Evolutionary conservation across 23 tunicate species (phyloP).

Genomic region (Halocynthia aurantium): DNA sequence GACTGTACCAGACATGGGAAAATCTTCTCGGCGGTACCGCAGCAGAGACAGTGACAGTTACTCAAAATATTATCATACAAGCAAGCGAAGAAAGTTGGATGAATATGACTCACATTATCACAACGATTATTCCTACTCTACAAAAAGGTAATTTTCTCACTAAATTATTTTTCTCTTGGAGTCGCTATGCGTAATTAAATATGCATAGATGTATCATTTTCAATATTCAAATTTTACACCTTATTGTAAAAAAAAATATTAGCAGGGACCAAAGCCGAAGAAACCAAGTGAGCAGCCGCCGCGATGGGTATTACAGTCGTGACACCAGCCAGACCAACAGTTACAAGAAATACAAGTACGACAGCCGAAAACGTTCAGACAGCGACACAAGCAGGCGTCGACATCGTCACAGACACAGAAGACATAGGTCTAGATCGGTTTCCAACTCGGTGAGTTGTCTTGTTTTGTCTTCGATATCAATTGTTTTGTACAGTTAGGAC

Average conservation of each 20-base stretch:
- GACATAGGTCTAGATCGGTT: slow-evolving; percentile 50
- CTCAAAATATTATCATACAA: slow-evolving; percentile 7
- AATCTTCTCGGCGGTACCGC: slow-evolving; percentile 43
- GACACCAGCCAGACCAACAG: slow-evolving; percentile 19
- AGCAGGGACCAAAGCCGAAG: slow-evolving; percentile 30
- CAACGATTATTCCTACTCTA: slow-evolving; percentile 26
- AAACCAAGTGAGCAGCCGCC: slow-evolving; percentile 19
- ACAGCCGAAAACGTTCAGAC: slow-evolving; percentile 23
- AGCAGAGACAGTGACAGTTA: slow-evolving; percentile 64
- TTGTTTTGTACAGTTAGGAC: slow-evolving; percentile 22
- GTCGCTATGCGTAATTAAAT: not conserved
- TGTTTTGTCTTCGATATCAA: not conserved
- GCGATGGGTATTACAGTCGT: slow-evolving; percentile 38
- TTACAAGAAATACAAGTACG: slow-evolving; percentile 1
- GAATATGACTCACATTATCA: slow-evolving; percentile 31
- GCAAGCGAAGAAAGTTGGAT: slow-evolving; percentile 48
- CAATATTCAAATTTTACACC: not conserved
- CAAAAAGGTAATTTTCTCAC: not conserved
- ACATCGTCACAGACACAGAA: slow-evolving; percentile 36
- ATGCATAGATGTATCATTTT: not conserved
- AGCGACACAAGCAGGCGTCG: slow-evolving; percentile 43
- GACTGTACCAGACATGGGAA: slow-evolving; percentile 81
- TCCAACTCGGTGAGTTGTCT: slow-evolving; percentile 50
- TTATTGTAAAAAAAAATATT: not conserved
- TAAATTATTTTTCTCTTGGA: not conserved